These are phyloP conservation scores for Scaptomyza caliginosa DNA, from an alignment of 2,888 invertebrate species.

Conservation along the genomic window DNA sequence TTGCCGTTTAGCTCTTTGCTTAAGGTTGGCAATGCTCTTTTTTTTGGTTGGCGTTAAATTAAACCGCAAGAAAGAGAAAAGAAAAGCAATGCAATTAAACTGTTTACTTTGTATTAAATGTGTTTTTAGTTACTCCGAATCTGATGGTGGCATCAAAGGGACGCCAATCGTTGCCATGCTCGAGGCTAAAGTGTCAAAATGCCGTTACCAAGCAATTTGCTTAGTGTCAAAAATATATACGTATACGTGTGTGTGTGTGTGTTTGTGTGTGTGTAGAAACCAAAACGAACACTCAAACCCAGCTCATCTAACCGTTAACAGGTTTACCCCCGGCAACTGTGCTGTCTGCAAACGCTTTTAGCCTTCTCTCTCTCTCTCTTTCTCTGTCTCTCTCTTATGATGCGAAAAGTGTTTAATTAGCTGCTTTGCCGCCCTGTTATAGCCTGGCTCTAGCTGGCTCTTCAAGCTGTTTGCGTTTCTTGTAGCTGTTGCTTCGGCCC, in stretches of 20 bases:
- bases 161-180: conserved; percentile 43
- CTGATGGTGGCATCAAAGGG: conserved; percentile 23
- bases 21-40: no score
- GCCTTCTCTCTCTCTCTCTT: neutral
- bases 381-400: conserved; percentile 21
- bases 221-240: conserved; percentile 47
- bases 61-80: no score
- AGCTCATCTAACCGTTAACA: conserved; percentile 4
- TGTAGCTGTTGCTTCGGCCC: conserved; percentile 1
- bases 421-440: conserved; percentile 17
- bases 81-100: conserved; percentile 8
- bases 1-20: no score
- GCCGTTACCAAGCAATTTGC: conserved; percentile 71
- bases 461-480: conserved; percentile 8
- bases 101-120: conserved; percentile 7
- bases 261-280: no score
- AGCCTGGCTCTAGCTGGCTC: neutral
- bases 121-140: neutral
- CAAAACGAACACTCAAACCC: neutral
- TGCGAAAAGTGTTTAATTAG: conserved; percentile 61
- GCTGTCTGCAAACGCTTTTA: conserved; percentile 5
- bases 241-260: no score
- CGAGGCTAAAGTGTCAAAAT: conserved; percentile 60
- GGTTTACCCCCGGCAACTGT: neutral
- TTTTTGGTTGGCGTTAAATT: no score